phyloP scores from a whole-genome alignment of 2,797 vertebrate genomes.

The Macropodus opercularis region DNA sequence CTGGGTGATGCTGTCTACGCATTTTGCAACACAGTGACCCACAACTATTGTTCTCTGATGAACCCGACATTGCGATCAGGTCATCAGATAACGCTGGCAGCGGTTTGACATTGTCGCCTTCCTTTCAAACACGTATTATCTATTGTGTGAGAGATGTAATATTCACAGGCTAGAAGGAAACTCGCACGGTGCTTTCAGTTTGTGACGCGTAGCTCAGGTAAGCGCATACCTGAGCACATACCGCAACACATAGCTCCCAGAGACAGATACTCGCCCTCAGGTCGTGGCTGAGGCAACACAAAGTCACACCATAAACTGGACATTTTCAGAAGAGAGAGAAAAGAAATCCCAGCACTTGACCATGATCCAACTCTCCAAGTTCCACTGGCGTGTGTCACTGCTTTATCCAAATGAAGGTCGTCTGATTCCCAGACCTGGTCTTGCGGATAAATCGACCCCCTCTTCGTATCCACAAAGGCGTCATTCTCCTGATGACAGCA shows the following conservation, averaged over 20 bases:
- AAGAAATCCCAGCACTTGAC: background rate
- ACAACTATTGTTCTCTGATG: background rate
- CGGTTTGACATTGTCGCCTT: background rate
- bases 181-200: constrained; percentile 27
- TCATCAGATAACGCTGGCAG: background rate
- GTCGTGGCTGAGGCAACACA: background rate
- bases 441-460: constrained; percentile 21
- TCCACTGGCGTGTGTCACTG: constrained; percentile 13
- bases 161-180: constrained; percentile 33
- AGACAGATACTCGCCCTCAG: constrained; percentile 17
- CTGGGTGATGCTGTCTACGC: background rate
- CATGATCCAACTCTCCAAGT: constrained; percentile 3
- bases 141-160: constrained; percentile 31
- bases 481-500: constrained; percentile 51
- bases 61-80: background rate
- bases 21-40: background rate
- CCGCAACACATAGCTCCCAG: constrained; percentile 1
- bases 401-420: constrained; percentile 45
- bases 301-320: background rate
- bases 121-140: constrained; percentile 8
- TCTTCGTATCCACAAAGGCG: constrained; percentile 48
- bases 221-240: constrained; percentile 61
- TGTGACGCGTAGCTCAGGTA: constrained; percentile 54
- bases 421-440: constrained; percentile 42
- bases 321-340: background rate